phyloP scores from a whole-genome alignment of 2,797 vertebrate species.

The Periparus ater region DNA sequence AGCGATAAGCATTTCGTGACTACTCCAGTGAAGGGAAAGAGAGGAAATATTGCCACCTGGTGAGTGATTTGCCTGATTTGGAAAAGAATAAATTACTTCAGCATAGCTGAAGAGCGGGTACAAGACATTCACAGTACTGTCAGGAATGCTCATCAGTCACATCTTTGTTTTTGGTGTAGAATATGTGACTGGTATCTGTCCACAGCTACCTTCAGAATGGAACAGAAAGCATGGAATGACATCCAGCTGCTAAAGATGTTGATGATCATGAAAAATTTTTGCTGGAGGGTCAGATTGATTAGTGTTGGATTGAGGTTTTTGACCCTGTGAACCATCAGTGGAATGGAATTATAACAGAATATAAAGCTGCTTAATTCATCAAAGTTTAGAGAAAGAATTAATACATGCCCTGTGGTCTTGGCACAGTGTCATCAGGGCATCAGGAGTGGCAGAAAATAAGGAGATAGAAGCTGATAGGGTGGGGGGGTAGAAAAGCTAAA shows the following conservation, averaged over 20 bases:
- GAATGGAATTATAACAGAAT: background rate
- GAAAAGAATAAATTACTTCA: background rate
- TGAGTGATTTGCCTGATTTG: background rate
- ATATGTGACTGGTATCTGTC: background rate
- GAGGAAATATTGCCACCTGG: background rate
- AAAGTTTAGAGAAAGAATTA: constrained; percentile 15
- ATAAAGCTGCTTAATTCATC: constrained; percentile 36
- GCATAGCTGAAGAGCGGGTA: background rate
- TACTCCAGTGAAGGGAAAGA: background rate
- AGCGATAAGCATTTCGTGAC: background rate
- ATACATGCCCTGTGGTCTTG: background rate
- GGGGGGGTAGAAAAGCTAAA: rapidly evolving
- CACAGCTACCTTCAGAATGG: background rate
- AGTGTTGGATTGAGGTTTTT: background rate
- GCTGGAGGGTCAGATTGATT: background rate
- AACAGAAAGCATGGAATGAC: background rate
- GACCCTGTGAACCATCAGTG: background rate
- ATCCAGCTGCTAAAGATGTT: background rate
- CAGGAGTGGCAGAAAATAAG: background rate
- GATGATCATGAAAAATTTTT: background rate
- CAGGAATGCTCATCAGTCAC: background rate
- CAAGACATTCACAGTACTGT: background rate
- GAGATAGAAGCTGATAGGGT: background rate
- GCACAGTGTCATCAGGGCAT: background rate
- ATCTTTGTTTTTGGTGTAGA: background rate